Evolutionary conservation across 2,113 vertebrate genomes (phyloP).

Genomic region (Lasiurus cinereus): DNA sequence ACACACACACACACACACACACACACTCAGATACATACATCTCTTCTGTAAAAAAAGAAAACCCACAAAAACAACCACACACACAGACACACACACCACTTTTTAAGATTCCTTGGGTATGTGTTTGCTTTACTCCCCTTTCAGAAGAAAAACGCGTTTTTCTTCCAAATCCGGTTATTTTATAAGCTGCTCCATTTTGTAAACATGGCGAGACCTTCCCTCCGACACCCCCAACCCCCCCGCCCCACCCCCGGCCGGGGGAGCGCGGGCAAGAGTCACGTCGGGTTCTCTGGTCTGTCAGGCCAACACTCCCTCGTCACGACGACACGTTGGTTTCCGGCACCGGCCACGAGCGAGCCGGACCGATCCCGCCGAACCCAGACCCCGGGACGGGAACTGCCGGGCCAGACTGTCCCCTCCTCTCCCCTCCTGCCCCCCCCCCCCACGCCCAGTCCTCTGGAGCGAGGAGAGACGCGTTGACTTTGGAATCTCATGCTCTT

Average conservation of each 20-base stretch:
- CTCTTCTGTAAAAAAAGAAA: constrained; percentile 75
- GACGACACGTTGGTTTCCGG: not conserved
- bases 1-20: not conserved
- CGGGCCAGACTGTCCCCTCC: not conserved
- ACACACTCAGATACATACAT: constrained; percentile 42
- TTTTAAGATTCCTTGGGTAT: constrained; percentile 83
- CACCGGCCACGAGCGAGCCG: not conserved
- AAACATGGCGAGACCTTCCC: constrained; percentile 48
- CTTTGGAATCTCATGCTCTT: constrained; percentile 43
- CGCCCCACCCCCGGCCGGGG: not conserved
- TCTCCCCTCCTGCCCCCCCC: not conserved
- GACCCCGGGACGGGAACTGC: not conserved
- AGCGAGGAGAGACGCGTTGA: constrained; percentile 30
- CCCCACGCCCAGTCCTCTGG: constrained; percentile 10
- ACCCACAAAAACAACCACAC: not conserved
- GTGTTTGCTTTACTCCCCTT: constrained; percentile 82
- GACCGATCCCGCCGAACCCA: not conserved
- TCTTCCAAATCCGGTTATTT: constrained; percentile 78
- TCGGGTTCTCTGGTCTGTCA: not conserved
- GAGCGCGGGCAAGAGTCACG: not conserved
- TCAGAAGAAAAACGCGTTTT: constrained; percentile 75
- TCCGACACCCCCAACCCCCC: not conserved
- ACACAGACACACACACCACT: constrained; percentile 2
- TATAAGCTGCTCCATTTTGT: constrained; percentile 80
- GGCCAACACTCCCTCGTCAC: not conserved